Base-by-base conservation (phyloP, 2,797 vertebrate species). In the Iguana delicatissima region DNA sequence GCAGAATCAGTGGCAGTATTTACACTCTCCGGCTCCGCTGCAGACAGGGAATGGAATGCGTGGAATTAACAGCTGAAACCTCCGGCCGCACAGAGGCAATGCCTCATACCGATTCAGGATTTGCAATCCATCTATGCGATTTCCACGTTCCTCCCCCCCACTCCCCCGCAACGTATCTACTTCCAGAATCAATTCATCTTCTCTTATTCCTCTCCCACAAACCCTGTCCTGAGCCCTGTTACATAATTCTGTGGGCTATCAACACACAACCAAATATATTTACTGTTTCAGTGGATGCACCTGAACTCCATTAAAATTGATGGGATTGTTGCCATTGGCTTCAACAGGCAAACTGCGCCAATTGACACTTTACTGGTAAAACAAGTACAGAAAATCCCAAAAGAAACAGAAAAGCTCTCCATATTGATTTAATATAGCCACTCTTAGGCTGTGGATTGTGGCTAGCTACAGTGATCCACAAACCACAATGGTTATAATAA, bases 371-470 rank as follows among this genome's bases (percentile, higher is more conserved):
- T 82, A 38, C 5, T 20, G 69, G 38, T 38, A 32, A 81, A 69
- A 59, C 29, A 80, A 82, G 42, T 22, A 86, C 20, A 74, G 79
- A 86, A 85, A 57, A 89, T 16, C 80, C 55, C 20, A 35, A 73
- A 62, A 8, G 24, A 18, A 52, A 18, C 3, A 32, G 24, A 24
- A 16, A 42, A 5, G 26, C 24, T 55, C n/a, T 79, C n/a, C 82
- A 32, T 52, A 69, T 42, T 85, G 82, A 89, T 89, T 89, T 79
- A 69, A 69, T 89, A 52, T 50, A 64, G n/a, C 57, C 13, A 6
- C 42, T 74, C 35, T 57, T 59, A 32, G 64, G 79, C 69, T 90
- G 67, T 76, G 79, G 35, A 59, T 72, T 90, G 64, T 24, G 52
- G 84, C 29, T n/a, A 77, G 80, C 42, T 67, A 69, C 29, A 52